These are phyloP conservation scores for Hapalemur alaotrensis DNA, from an alignment of 2,797 vertebrate species.

Conservation along the genomic window DNA sequence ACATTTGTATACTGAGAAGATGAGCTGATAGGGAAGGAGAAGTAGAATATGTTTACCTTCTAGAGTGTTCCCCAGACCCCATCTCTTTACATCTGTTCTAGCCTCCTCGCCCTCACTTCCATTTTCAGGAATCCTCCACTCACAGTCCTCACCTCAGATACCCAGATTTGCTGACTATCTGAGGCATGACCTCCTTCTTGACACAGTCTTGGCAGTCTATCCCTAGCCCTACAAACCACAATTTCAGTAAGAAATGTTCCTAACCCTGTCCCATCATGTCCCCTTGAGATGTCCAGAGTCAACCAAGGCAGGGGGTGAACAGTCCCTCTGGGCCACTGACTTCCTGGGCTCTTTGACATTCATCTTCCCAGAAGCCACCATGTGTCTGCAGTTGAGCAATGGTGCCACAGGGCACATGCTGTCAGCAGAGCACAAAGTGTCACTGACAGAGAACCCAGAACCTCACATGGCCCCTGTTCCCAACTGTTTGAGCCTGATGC, in stretches of 20 bases:
- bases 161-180: neutral
- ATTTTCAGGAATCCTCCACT: neutral
- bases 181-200: neutral
- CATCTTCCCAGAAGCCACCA: neutral
- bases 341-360: neutral
- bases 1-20: neutral
- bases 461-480: neutral
- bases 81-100: neutral
- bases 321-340: neutral
- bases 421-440: no score
- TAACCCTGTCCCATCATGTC: neutral
- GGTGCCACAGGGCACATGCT: fast-evolving
- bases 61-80: neutral
- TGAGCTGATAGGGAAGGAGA: neutral
- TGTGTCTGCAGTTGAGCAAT: neutral
- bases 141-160: neutral
- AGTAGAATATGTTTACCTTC: neutral
- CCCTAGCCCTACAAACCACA: neutral
- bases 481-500: neutral
- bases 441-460: neutral
- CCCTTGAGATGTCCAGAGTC: neutral
- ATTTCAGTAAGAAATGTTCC: neutral
- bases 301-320: neutral
- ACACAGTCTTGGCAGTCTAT: neutral
- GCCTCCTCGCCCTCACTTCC: neutral